phyloP scores from a whole-genome alignment of 2,888 invertebrate species.

The Malthinus seriepunctatus region DNA sequence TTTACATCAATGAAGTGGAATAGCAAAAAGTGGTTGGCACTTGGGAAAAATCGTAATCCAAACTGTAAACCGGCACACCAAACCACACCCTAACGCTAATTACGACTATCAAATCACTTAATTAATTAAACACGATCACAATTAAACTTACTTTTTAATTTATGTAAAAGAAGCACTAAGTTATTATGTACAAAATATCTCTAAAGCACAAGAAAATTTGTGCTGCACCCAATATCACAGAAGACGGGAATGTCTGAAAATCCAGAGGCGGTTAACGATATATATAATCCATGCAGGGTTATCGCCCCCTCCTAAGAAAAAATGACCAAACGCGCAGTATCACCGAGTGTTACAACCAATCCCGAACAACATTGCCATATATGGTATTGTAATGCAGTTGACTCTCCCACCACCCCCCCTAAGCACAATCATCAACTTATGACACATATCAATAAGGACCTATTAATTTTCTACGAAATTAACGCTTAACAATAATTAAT shows the following conservation, averaged over 20 bases:
- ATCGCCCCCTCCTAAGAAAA: constrained; percentile 60
- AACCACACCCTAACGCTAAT: constrained; percentile 21
- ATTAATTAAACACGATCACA: neutral
- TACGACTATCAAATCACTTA: neutral
- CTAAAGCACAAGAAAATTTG: constrained; percentile 39
- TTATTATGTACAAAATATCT: constrained; percentile 28
- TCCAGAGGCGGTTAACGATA: constrained; percentile 44
- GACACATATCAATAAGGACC: constrained; percentile 31
- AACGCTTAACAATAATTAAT: constrained; percentile 3
- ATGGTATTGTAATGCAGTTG: constrained; percentile 72
- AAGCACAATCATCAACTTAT: constrained; percentile 25
- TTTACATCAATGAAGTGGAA: neutral
- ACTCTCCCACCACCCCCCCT: constrained; percentile 43
- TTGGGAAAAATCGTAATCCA: constrained; percentile 11
- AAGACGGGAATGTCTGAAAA: constrained; percentile 48
- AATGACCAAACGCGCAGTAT: constrained; percentile 48
- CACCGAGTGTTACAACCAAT: constrained; percentile 61
- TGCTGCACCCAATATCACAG: constrained; percentile 44
- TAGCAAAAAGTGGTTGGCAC: neutral
- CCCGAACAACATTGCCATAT: constrained; percentile 76
- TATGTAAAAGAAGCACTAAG: constrained; percentile 19
- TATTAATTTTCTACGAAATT: too few relatives aligned
- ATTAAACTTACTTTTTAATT: constrained; percentile 30
- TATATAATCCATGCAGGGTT: constrained; percentile 61
- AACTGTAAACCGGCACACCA: constrained; percentile 4